Percentiles rank a stretch among this genome's conserved stretches.
Conservation (phyloP, 2,113 vertebrate species). For the Nycticebus coucang region DNA sequence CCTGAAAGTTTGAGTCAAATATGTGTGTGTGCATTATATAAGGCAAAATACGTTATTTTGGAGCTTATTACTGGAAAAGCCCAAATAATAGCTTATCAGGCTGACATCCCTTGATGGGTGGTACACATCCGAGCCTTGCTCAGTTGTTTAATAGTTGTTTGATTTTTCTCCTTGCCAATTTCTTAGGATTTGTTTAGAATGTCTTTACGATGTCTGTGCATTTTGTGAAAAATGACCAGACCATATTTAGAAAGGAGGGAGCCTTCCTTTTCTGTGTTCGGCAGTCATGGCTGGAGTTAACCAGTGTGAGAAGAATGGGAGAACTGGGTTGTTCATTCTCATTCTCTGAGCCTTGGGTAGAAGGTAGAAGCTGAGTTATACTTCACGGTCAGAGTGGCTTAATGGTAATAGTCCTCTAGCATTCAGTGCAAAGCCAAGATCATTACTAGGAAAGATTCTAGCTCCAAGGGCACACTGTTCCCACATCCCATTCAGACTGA, state of each 20-base stretch:
- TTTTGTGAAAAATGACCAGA: background rate
- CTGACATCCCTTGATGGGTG: background rate
- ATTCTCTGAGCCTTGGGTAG: background rate
- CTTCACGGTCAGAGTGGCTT: background rate
- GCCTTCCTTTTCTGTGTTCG: background rate
- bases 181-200: background rate
- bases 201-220: background rate
- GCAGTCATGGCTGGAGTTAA: background rate
- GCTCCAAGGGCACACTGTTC: background rate
- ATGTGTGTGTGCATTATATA: too few relatives aligned
- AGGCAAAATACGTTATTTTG: background rate
- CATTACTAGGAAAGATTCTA: background rate
- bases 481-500: background rate
- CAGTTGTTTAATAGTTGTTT: background rate
- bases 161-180: background rate
- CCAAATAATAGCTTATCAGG: background rate
- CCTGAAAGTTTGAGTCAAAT: too few relatives aligned
- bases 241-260: background rate
- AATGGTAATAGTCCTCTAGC: fast-evolving
- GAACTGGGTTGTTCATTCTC: background rate
- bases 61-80: background rate
- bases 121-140: background rate
- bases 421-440: background rate
- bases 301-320: background rate
- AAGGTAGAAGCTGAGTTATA: background rate